Evolutionary conservation across 2,113 vertebrate genomes (phyloP), one percentile per base, ranked within the genome.

Genomic region (Neopipo cinnamomea): DNA sequence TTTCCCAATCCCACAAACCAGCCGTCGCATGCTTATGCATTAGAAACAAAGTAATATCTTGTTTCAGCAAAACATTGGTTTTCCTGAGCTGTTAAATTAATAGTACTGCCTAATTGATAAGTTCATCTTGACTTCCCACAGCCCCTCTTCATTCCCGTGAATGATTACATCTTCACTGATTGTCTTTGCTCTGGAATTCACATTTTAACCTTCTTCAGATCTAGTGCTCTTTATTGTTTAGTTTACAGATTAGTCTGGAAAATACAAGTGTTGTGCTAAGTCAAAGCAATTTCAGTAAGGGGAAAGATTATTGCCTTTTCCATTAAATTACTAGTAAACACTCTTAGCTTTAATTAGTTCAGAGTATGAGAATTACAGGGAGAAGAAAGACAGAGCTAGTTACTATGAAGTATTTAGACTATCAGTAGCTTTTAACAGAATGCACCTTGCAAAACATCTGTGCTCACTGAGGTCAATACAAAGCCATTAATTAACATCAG

Each of bases 261-360:
- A 91, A 63, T 8, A 12, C 5, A 85, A 74, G 31, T 62, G 70
- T 70, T 71, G 27, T 59, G 9, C 63, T 37, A 66, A 80, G 53
- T 91, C 79, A 75, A 85, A 61, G 33, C 24, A 89, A 37, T 75
- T 94, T 81, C 70, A 73, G 49, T 53, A 52, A 11, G 4, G 63
- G 66, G 80, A 42, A 83, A 73, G 72, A 71, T 65, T 95, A 62
- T 71, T 58, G 44, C 8, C 7, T 55, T 70, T 91, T 80, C 67
- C 23, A 91, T 82, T 68, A 44, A 70, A 65, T 89, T 91, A 30
- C 37, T 73, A 58, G n/a, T 91, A 96, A 74, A 72, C 37, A 20
- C 44, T 95, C 33, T 37, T 75, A 86, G n/a, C 42, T 88, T 95
- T 91, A 93, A 94, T 95, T 96, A 92, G 39, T 9, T 44, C 50